Conservation (phyloP, 23 tunicate genomes). For the Halocynthia aurantium region DNA sequence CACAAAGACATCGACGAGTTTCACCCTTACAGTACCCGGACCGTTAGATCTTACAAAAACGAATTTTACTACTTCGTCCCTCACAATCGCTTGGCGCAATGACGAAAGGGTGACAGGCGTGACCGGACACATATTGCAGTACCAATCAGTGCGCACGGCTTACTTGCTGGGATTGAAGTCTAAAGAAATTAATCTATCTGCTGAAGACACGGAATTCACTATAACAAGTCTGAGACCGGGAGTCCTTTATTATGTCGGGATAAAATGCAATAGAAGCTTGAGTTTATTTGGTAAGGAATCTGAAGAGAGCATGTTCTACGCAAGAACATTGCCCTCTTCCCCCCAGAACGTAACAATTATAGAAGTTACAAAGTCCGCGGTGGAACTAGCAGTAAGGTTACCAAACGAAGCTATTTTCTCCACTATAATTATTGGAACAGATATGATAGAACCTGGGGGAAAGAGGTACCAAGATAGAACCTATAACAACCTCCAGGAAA, state of each 20-base stretch:
- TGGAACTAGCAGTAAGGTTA: neutral
- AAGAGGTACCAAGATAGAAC: neutral
- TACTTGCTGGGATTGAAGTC: too few species aligned
- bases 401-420: neutral
- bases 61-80: neutral
- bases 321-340: constrained; percentile 6
- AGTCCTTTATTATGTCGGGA: neutral
- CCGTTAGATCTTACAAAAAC: neutral
- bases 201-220: neutral
- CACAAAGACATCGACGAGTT: neutral
- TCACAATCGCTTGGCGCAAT: neutral
- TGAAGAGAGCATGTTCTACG: constrained; percentile 6
- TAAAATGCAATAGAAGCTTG: neutral
- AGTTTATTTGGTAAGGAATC: constrained; percentile 6
- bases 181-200: too few species aligned
- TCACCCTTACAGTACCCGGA: constrained; percentile 3
- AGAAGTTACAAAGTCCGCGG: neutral
- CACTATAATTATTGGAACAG: neutral
- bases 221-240: constrained; percentile 3
- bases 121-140: neutral
- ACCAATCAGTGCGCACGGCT: too few species aligned
- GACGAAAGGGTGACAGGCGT: neutral
- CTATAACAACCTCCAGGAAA: neutral
- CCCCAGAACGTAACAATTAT: neutral
- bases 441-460: neutral